Evolutionary conservation across 2,797 vertebrate genomes (phyloP), one percentile per base, ranked within the genome.

Genomic region (Rhinichthys osculus): DNA sequence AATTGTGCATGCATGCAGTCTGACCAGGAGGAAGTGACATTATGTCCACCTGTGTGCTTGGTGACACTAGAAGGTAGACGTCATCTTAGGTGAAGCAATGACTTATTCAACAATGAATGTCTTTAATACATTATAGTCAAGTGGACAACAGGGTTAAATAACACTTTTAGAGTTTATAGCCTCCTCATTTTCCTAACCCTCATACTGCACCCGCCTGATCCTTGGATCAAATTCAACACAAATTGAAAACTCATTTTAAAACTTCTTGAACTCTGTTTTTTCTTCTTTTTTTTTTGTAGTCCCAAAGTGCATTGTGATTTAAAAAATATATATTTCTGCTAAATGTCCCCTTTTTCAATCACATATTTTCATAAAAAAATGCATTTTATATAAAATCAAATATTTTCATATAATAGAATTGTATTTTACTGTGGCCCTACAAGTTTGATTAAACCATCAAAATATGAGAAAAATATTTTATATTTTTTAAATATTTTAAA

Each of bases 11-110:
- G 47, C 71, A 72, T 86, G 70, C 47, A 81, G 17, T 40, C 80
- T 84, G 79, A 44, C 85, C 35, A 67, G 50, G 64, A 80, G 67
- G 78, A 89, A 67, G 82, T 77, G 0, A 74, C 84, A 7, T 84
- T 84, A 71, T 83, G 69, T 81, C 33, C 59, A 27, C 35, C 69
- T 64, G 85, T 87, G 85, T 87, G 23, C 85, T 70, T 78, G 27
- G 7, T 81, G 78, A 87, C 82, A 83, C 27, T 57, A 66, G 71
- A 50, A 86, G 82, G 64, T 87, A 78, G 86, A 85, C 30, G 89
- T 80, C 50, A 88, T 70, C 54, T 82, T 38, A 47, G 78, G 42
- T 83, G 52, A 74, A 74, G 21, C 74, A 69, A 77, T 77, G 44
- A 77, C 23, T 47, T n/a, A 64, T 64, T 74, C 40, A 84, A 35